Conservation (phyloP, 64 coral and sea anemone genomes). For the Pocillopora verrucosa region DNA sequence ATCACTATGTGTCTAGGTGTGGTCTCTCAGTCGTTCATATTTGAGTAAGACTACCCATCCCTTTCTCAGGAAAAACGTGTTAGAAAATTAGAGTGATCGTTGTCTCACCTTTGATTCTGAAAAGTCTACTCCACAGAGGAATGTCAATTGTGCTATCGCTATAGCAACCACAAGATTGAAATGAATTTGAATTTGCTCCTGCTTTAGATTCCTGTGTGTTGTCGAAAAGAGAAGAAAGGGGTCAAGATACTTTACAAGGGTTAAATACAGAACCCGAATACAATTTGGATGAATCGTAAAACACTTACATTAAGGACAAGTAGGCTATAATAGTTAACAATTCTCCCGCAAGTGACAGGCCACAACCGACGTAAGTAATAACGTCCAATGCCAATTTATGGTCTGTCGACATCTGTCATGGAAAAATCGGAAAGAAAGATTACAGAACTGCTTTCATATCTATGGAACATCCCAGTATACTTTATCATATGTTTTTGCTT, state of each 20-base stretch:
- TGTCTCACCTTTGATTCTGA: constrained; percentile 13
- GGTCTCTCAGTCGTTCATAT: too few species aligned
- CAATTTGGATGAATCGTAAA: too few species aligned
- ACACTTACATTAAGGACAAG: constrained; percentile 38
- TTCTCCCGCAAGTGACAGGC: constrained; percentile 46
- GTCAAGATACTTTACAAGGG: too few species aligned
- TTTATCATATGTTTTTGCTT: too few species aligned
- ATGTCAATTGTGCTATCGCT: constrained; percentile 51
- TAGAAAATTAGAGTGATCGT: background rate
- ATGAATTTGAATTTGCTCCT: constrained; percentile 53
- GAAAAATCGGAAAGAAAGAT: background rate
- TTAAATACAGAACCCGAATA: too few species aligned
- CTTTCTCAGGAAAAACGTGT: too few species aligned
- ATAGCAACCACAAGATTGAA: constrained; percentile 50
- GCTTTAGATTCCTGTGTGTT: constrained; percentile 48
- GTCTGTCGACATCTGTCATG: background rate
- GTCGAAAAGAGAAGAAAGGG: background rate
- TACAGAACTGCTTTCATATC: background rate
- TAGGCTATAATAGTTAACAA: constrained; percentile 33
- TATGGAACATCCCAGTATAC: too few species aligned
- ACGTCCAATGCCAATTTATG: constrained; percentile 5
- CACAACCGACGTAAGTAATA: constrained; percentile 62
- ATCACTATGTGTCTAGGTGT: too few species aligned
- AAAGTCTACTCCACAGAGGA: constrained; percentile 42
- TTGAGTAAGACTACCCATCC: too few species aligned